phyloP scores from a whole-genome alignment of 1,140 invertebrate genomes.

The Linepithema humile region DNA sequence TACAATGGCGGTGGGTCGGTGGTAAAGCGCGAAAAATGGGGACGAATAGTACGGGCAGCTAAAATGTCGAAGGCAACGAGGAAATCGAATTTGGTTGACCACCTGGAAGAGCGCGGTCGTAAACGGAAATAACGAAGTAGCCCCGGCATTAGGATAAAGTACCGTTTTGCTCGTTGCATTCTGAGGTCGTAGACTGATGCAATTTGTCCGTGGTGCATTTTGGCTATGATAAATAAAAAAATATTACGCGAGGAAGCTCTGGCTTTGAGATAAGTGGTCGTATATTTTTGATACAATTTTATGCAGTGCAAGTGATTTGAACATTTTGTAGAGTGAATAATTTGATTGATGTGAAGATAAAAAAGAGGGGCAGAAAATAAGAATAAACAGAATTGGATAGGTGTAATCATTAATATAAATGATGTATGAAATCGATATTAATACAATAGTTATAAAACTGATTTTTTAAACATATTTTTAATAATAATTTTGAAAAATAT shows the following conservation, averaged over 20 bases:
- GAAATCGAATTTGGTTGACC: conserved; percentile 65
- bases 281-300: conserved; percentile 14
- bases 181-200: conserved; percentile 40
- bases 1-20: conserved; percentile 35
- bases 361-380: not conserved
- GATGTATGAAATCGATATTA: not conserved
- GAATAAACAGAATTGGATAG: not conserved
- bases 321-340: not conserved
- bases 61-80: conserved; percentile 60
- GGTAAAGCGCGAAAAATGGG: conserved; percentile 49
- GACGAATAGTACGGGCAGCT: conserved; percentile 33
- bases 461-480: too few relatives aligned
- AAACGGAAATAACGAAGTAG: conserved; percentile 65
- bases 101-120: conserved; percentile 40
- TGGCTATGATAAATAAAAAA: conserved; percentile 39
- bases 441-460: not conserved
- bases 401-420: not conserved
- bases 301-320: not conserved
- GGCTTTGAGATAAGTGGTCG: conserved; percentile 12
- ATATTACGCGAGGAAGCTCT: not conserved
- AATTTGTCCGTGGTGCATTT: conserved; percentile 55
- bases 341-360: not conserved
- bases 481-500: too few relatives aligned
- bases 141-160: conserved; percentile 52
- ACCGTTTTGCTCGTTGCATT: conserved; percentile 49